Evolutionary conservation across 92 coral and sea anemone species (phyloP).

Genomic region (Epizoanthus ramosus): DNA sequence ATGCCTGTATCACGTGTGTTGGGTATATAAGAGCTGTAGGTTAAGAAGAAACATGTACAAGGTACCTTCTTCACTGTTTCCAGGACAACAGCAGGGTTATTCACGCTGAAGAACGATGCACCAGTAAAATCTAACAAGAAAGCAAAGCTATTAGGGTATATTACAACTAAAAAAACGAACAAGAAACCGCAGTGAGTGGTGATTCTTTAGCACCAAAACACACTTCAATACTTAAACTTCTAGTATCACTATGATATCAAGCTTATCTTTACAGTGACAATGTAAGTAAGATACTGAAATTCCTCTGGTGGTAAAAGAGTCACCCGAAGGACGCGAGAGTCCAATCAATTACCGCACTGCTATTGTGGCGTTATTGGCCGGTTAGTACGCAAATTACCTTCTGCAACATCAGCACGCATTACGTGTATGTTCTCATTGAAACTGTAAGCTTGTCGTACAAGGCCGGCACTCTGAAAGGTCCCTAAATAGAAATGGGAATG

Average conservation of each 20-base stretch:
- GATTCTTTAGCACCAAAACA: too few species aligned
- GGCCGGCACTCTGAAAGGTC: constrained; percentile 88
- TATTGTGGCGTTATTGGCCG: too few species aligned
- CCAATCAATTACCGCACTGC: too few species aligned
- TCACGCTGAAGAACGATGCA: constrained; percentile 80
- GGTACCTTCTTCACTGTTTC: constrained; percentile 95
- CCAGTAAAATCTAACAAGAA: constrained; percentile 55
- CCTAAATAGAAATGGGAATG: constrained; percentile 46
- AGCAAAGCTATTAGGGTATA: neutral
- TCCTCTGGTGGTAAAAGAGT: neutral
- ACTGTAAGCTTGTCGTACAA: constrained; percentile 85
- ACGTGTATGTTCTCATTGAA: constrained; percentile 81
- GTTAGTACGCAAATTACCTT: constrained; percentile 46
- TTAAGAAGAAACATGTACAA: neutral
- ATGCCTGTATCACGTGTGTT: too few species aligned
- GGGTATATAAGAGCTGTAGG: too few species aligned
- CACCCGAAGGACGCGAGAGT: neutral
- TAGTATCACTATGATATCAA: too few species aligned
- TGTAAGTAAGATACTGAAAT: too few species aligned
- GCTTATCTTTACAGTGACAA: too few species aligned
- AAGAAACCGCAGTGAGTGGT: too few species aligned
- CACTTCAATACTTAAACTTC: too few species aligned
- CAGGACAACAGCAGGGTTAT: constrained; percentile 82
- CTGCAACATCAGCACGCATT: constrained; percentile 28
- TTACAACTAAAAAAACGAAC: neutral